Evolutionary conservation across 2,888 invertebrate genomes (phyloP).

Genomic region (Cheilosia pagana): DNA sequence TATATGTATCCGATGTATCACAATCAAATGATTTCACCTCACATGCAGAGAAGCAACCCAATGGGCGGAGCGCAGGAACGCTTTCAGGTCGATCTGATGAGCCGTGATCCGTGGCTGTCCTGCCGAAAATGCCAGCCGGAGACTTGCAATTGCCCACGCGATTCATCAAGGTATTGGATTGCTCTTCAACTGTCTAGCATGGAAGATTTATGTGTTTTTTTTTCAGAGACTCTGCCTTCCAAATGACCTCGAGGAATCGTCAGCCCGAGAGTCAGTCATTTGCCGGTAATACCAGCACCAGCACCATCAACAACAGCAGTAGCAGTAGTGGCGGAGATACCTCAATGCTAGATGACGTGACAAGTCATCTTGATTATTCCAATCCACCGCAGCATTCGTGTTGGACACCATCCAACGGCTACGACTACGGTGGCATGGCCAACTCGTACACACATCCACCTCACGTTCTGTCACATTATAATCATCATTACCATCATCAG

Average conservation of each 20-base stretch:
- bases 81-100: constrained; percentile 68
- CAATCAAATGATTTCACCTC: constrained; percentile 61
- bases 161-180: constrained; percentile 23
- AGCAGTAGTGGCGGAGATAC: constrained; percentile 8
- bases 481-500: constrained; percentile 61
- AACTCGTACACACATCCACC: constrained; percentile 61
- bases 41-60: constrained; percentile 38
- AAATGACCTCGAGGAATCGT: constrained; percentile 58
- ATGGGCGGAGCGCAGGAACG: constrained; percentile 67
- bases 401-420: constrained; percentile 58
- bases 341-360: constrained; percentile 41
- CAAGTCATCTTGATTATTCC: constrained; percentile 52
- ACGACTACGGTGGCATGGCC: constrained; percentile 62
- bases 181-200: neutral
- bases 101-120: constrained; percentile 72
- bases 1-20: constrained; percentile 58
- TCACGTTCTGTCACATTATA: constrained; percentile 62
- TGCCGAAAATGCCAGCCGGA: constrained; percentile 75
- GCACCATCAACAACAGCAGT: constrained; percentile 5
- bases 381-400: constrained; percentile 62
- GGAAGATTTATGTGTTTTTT: neutral
- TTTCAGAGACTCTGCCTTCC: constrained; percentile 49
- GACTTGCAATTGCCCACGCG: constrained; percentile 69
- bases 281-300: constrained; percentile 25
- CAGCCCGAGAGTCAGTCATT: constrained; percentile 47